These are phyloP conservation scores for Conops quadrifasciatus DNA, from an alignment of 2,888 invertebrate species.

Conservation along the genomic window DNA sequence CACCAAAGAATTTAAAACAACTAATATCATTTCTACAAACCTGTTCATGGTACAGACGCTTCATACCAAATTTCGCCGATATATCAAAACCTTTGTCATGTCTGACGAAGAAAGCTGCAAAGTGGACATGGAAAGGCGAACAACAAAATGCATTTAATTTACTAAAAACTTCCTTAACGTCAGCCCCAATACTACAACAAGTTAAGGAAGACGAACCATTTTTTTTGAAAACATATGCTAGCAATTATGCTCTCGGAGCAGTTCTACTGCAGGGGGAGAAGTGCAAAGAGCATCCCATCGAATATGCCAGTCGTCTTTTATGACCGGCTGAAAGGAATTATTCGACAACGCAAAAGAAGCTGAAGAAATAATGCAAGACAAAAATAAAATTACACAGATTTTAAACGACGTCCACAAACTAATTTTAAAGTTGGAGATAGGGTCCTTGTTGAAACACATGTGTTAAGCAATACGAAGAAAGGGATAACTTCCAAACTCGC, in stretches of 20 bases:
- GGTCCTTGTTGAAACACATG: slow-evolving; percentile 24
- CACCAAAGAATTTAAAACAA: slow-evolving; percentile 45
- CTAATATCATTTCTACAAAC: slow-evolving; percentile 47
- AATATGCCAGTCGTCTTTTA: slow-evolving; percentile 50
- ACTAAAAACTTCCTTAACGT: slow-evolving; percentile 37
- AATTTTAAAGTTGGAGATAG: slow-evolving; percentile 5
- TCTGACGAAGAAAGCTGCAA: slow-evolving; percentile 37
- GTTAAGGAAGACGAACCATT: slow-evolving; percentile 49
- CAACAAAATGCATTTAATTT: slow-evolving; percentile 34
- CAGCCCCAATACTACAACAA: slow-evolving; percentile 47
- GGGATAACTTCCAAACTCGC: slow-evolving; percentile 18
- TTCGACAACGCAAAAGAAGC: slow-evolving; percentile 47
- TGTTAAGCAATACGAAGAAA: slow-evolving; percentile 20
- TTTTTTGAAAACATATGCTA: slow-evolving; percentile 52
- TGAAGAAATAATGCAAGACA: slow-evolving; percentile 28
- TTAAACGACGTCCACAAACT: slow-evolving; percentile 14
- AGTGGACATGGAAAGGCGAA: slow-evolving; percentile 29
- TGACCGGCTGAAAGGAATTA: slow-evolving; percentile 58
- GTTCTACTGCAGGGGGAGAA: slow-evolving; percentile 45
- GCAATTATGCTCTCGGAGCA: slow-evolving; percentile 48
- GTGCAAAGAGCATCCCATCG: slow-evolving; percentile 46
- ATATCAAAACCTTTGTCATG: slow-evolving; percentile 47
- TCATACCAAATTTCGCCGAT: slow-evolving; percentile 27
- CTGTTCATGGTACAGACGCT: slow-evolving; percentile 48
- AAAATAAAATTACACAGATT: slow-evolving; percentile 30